Base-by-base conservation (phyloP, 2,113 vertebrate species). In the Oryzias woworae region DNA sequence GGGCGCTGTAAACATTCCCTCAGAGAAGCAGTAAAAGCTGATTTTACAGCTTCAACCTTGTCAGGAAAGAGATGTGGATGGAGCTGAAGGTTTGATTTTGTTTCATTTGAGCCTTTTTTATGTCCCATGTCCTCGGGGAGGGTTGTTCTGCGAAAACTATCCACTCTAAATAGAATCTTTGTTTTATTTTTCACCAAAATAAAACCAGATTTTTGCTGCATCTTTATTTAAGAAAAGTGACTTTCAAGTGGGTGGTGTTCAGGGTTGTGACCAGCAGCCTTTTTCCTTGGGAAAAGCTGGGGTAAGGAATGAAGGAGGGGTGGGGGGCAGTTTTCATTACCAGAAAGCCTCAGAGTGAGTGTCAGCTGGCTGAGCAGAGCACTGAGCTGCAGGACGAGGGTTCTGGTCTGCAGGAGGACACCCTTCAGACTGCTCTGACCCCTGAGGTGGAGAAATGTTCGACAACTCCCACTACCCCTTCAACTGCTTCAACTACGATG, bases 401-500 rank as follows among this genome's bases (percentile, higher is more conserved):
- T 28, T 46, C 14, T 78, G 36, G 36, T 36, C 36, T 66, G 16
- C 36, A 73, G 47, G 69, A 76, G 65, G 58, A 59, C 5, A 49
- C 58, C 28, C 18, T 51, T n/a, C 13, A 22, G 71, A 67, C 24
- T 20, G 8, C 17, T 36, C 59, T 41, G 22, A 68, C 44, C 17
- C 67, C 36, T 54, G 5, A 53, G 62, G 73, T 41, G 58, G 4
- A 67, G 79, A 76, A 2, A 99, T 99, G 97, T 99, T 99, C 78
- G 96, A 99, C 81, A 95, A 94, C 82, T 92, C 96, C 1, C 92
- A 97, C 84, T 99, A 99, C 69, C 96, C 97, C 61, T 99, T 98
- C 68, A 99, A 99, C 87, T 99, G 97, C 66, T 99, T 99, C 75
- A 97, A 98, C 81, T 95, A 99, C 16, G 95, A 97, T 54, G 93